Evolutionary conservation across 2,113 vertebrate genomes (phyloP).

Genomic region (Passer montanus): DNA sequence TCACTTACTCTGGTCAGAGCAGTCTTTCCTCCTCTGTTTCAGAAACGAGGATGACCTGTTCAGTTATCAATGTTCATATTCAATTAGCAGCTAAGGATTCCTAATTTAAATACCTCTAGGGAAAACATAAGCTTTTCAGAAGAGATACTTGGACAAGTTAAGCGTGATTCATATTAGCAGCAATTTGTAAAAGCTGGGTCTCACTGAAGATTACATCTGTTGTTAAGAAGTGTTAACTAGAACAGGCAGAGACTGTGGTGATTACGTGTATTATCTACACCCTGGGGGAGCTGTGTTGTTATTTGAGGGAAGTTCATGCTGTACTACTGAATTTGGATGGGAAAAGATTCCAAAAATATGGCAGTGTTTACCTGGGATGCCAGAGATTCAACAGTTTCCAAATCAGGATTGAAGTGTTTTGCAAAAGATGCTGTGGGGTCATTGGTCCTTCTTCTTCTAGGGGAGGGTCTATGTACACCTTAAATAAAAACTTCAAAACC

Average conservation of each 20-base stretch:
- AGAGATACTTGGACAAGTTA: conserved; percentile 62
- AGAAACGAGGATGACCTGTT: background rate
- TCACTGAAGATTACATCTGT: conserved; percentile 67
- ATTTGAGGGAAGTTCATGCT: background rate
- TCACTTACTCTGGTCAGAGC: background rate
- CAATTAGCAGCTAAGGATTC: conserved; percentile 64
- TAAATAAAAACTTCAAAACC: background rate
- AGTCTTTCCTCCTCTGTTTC: background rate
- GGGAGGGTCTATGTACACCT: background rate
- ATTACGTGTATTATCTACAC: background rate
- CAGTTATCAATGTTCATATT: conserved; percentile 31
- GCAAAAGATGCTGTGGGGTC: background rate
- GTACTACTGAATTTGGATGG: background rate
- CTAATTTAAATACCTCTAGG: conserved; percentile 64
- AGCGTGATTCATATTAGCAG: conserved; percentile 65
- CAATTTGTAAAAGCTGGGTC: conserved; percentile 64
- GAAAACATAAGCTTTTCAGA: conserved; percentile 63
- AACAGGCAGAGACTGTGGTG: conserved; percentile 13
- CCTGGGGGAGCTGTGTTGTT: background rate
- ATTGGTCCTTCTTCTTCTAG: background rate
- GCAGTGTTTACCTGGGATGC: background rate
- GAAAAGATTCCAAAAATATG: background rate
- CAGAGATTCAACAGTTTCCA: background rate
- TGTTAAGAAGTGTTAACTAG: conserved; percentile 51
- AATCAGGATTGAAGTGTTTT: background rate